These are phyloP conservation scores for Tetranychus piercei DNA, from an alignment of 2,888 invertebrate genomes.

Conservation along the genomic window DNA sequence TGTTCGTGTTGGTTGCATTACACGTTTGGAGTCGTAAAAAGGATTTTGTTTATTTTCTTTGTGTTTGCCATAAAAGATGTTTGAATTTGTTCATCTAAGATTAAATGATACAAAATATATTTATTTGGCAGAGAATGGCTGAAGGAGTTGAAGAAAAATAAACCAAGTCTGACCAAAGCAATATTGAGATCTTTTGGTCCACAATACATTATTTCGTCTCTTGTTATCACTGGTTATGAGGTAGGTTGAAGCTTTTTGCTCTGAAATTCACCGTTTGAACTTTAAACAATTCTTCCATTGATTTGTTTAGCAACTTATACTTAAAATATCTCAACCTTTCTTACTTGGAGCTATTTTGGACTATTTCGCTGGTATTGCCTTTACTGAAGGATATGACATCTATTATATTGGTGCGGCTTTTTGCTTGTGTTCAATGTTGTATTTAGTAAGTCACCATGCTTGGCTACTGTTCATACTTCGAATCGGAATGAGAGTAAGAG, in stretches of 20 bases:
- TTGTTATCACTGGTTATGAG: constrained; percentile 10
- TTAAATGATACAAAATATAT: no score
- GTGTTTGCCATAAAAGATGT: no score
- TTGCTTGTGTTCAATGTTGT: constrained; percentile 51
- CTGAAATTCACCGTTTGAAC: not conserved
- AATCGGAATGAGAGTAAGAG: constrained; percentile 58
- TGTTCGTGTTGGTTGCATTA: not conserved
- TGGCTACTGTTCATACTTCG: constrained; percentile 65
- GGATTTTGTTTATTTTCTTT: no score
- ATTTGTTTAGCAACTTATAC: constrained; percentile 15
- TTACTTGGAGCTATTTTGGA: constrained; percentile 8
- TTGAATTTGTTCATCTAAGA: no score
- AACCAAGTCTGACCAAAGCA: constrained; percentile 22
- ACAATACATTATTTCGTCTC: not conserved
- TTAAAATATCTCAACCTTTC: not conserved
- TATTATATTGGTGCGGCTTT: constrained; percentile 36
- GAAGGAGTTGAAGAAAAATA: constrained; percentile 19
- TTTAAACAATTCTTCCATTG: constrained; percentile 9
- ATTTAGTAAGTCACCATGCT: constrained; percentile 64
- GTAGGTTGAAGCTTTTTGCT: not conserved
- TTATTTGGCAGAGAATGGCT: not conserved
- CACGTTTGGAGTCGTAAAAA: not conserved
- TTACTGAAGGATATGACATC: constrained; percentile 45
- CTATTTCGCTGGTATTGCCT: constrained; percentile 36
- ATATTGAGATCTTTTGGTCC: constrained; percentile 21